A percentile compares a stretch with the other conserved stretches of the same genome.
phyloP scores from a whole-genome alignment of 2,113 vertebrate species.

The Natator depressus region DNA sequence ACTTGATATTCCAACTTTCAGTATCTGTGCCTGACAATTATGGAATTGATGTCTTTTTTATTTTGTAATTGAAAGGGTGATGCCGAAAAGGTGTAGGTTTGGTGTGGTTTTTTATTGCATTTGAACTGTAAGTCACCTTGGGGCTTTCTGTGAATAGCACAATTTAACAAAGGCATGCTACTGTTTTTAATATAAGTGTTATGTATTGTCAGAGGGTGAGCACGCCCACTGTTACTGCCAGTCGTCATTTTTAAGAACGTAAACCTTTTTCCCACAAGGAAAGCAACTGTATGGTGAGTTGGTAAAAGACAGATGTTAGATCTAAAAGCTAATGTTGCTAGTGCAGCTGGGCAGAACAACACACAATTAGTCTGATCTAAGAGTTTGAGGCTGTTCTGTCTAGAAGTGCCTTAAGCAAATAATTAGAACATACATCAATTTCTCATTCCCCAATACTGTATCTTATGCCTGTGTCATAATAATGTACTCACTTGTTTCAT shows the following conservation, averaged over 20 bases:
- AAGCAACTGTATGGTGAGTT: conserved; percentile 13
- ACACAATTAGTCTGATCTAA: background rate
- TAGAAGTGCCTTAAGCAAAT: background rate
- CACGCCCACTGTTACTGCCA: conserved; percentile 14
- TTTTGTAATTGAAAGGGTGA: conserved; percentile 33
- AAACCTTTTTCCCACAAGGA: background rate
- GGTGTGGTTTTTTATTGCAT: background rate
- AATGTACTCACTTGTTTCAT: conserved; percentile 71
- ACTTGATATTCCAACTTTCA: background rate
- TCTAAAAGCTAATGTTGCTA: conserved; percentile 13
- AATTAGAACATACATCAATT: conserved; percentile 24
- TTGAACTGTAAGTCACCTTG: conserved; percentile 21
- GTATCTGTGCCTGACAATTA: background rate
- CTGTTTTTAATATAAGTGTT: background rate
- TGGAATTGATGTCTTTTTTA: background rate
- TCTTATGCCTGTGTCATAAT: conserved; percentile 61
- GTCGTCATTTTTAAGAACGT: background rate
- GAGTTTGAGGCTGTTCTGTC: background rate
- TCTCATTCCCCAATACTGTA: conserved; percentile 17
- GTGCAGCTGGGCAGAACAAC: background rate
- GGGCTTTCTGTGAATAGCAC: conserved; percentile 4
- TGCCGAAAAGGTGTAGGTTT: background rate
- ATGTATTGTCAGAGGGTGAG: conserved; percentile 10
- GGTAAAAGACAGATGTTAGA: background rate
- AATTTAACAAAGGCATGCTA: conserved; percentile 8